A percentile compares a stretch with the other conserved stretches of the same genome.
Evolutionary conservation across 2,888 invertebrate species (phyloP).

Genomic region (Coremacera marginata): DNA sequence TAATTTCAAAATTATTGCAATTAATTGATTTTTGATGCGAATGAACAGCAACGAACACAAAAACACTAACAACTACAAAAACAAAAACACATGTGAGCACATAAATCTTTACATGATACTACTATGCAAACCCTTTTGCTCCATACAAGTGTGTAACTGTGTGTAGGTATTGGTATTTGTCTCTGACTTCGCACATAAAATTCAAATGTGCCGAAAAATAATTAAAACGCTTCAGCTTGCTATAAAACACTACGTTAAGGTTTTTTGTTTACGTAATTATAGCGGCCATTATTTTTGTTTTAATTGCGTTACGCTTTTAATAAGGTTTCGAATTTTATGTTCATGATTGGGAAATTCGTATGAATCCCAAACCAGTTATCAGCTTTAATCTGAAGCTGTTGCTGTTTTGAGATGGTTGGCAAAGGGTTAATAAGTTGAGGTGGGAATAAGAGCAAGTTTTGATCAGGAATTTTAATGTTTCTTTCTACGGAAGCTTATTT

Average conservation of each 20-base stretch:
- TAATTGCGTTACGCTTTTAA: conserved; percentile 52
- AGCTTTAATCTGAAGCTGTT: too few relatives aligned
- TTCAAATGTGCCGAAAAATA: conserved; percentile 53
- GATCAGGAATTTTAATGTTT: too few relatives aligned
- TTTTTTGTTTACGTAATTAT: conserved; percentile 44
- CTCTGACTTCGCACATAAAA: conserved; percentile 41
- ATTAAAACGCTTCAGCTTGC: conserved; percentile 48
- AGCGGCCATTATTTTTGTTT: conserved; percentile 50
- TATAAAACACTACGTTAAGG: conserved; percentile 32
- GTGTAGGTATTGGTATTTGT: not conserved
- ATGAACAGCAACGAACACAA: not conserved
- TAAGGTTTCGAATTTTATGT: conserved; percentile 29
- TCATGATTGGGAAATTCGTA: not conserved
- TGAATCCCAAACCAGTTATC: too few relatives aligned
- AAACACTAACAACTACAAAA: conserved; percentile 8
- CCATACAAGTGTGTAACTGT: not conserved
- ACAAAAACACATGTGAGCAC: not conserved
- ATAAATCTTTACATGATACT: not conserved
- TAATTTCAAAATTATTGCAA: conserved; percentile 65
- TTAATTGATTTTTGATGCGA: conserved; percentile 63
- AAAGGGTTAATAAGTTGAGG: too few relatives aligned
- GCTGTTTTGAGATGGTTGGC: too few relatives aligned
- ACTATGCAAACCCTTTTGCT: too few relatives aligned
- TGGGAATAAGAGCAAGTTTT: too few relatives aligned
- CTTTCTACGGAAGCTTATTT: too few relatives aligned